phyloP scores from a whole-genome alignment of 2,888 invertebrate species.

The Phengaris arion region DNA sequence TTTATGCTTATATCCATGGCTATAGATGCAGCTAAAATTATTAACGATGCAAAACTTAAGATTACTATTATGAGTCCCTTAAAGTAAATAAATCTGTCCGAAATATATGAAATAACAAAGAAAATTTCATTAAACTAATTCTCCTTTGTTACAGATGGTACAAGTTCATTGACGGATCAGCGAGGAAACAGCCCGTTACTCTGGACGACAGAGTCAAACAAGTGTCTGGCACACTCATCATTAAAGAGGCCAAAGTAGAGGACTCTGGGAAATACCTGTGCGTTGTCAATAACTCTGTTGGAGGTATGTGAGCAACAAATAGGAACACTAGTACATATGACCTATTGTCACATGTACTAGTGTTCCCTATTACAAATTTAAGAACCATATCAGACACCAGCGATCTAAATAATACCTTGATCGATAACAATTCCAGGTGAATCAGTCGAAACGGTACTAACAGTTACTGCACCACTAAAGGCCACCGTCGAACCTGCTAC shows the following conservation, averaged over 20 bases:
- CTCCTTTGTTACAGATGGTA: constrained; percentile 91
- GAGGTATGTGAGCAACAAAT: constrained; percentile 69
- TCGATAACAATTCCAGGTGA: constrained; percentile 80
- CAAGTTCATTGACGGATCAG: constrained; percentile 93
- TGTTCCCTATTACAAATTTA: not conserved
- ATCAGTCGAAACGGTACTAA: constrained; percentile 94
- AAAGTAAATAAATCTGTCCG: not conserved
- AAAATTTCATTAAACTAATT: constrained; percentile 49
- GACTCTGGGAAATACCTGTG: constrained; percentile 97
- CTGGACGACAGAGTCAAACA: constrained; percentile 94
- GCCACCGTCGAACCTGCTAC: constrained; percentile 93
- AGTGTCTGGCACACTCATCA: constrained; percentile 95
- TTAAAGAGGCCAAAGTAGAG: constrained; percentile 92
- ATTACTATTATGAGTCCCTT: not conserved
- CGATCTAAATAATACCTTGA: not conserved
- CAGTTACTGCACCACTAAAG: constrained; percentile 93
- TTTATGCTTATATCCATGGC: not conserved
- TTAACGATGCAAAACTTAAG: not conserved
- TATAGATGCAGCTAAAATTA: not conserved
- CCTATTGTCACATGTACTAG: no score
- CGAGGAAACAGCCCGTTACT: constrained; percentile 92
- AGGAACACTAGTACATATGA: not conserved
- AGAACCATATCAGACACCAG: not conserved
- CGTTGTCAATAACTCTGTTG: constrained; percentile 96
- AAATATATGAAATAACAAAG: not conserved